Evolutionary conservation across 2,888 invertebrate genomes (phyloP).

Genomic region (Dryadula phaetusa): DNA sequence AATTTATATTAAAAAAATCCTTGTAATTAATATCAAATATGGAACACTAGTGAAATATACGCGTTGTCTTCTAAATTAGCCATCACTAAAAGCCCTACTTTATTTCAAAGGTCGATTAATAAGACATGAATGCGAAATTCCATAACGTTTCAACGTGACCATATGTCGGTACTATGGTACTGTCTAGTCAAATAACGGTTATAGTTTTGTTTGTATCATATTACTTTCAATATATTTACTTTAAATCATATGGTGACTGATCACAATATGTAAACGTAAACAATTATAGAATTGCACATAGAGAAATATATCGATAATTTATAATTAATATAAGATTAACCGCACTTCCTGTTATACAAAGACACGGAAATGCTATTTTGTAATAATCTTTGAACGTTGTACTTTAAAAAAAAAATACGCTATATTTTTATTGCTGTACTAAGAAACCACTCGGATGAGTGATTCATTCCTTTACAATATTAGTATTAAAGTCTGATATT

Average conservation of each 20-base stretch:
- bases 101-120: conserved; percentile 31
- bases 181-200: conserved; percentile 81
- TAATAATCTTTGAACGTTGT: conserved; percentile 30
- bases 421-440: conserved; percentile 40
- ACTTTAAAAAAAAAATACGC: conserved; percentile 27
- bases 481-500: conserved; percentile 54
- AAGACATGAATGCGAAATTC: conserved; percentile 61
- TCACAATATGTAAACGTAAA: conserved; percentile 40
- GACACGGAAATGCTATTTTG: conserved; percentile 30
- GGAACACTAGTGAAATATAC: neutral
- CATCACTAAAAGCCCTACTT: conserved; percentile 60
- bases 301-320: conserved; percentile 45
- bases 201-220: conserved; percentile 76
- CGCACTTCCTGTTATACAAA: conserved; percentile 28
- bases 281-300: conserved; percentile 42
- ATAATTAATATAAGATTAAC: conserved; percentile 39
- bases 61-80: neutral
- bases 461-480: conserved; percentile 52
- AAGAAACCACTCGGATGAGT: conserved; percentile 34
- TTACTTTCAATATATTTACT: conserved; percentile 54
- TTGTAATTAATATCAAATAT: conserved; percentile 4
- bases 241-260: conserved; percentile 52
- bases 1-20: neutral
- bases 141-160: conserved; percentile 64
- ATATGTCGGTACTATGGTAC: conserved; percentile 77